A percentile compares a stretch with the other conserved stretches of the same genome.
phyloP scores from a whole-genome alignment of 2,113 vertebrate genomes.

The Recurvirostra avosetta region DNA sequence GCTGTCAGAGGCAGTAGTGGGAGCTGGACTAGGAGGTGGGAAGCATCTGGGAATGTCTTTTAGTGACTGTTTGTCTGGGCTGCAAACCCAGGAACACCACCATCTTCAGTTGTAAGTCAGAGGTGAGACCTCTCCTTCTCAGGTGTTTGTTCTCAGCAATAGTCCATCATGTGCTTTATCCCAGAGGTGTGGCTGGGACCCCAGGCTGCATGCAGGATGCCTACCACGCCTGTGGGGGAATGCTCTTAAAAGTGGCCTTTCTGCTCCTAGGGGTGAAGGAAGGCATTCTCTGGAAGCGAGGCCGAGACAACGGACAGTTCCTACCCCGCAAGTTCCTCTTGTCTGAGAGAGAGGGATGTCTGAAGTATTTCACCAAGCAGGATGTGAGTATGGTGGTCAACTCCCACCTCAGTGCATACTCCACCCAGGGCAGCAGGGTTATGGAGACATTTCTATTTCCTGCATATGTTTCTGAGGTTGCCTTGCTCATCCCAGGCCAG shows the following conservation, averaged over 20 bases:
- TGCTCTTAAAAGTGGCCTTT: neutral
- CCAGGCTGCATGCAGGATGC: neutral
- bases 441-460: neutral
- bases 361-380: slow-evolving; percentile 87
- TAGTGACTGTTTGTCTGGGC: neutral
- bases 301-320: slow-evolving; percentile 88
- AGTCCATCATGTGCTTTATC: neutral
- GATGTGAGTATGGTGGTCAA: slow-evolving; percentile 78
- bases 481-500: neutral
- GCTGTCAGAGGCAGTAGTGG: neutral
- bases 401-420: neutral
- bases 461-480: neutral
- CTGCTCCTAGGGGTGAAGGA: slow-evolving; percentile 76
- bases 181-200: neutral
- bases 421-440: neutral
- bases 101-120: neutral
- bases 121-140: neutral
- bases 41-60: neutral
- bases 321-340: slow-evolving; percentile 85
- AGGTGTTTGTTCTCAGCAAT: neutral
- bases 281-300: slow-evolving; percentile 85
- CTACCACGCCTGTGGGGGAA: neutral
- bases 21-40: neutral
- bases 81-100: neutral
- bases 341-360: slow-evolving; percentile 82